phyloP scores from a whole-genome alignment of 2,797 vertebrate species.

The Varecia variegata region DNA sequence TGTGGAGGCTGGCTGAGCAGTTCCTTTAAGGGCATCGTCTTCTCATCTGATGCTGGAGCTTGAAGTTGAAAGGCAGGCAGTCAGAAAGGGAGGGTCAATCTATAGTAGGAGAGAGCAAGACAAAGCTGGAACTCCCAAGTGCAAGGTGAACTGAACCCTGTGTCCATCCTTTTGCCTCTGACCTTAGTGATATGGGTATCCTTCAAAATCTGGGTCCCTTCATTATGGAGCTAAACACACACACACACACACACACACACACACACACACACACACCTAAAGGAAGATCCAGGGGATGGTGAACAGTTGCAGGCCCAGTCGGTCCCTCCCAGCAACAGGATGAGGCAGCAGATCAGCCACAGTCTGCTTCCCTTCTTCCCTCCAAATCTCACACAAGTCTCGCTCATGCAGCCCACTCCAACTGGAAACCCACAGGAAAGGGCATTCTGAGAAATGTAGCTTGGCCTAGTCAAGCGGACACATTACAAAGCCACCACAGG shows the following conservation, averaged over 20 bases:
- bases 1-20: background rate
- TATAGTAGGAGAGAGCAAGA: background rate
- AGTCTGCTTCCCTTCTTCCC: background rate
- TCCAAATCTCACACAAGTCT: background rate
- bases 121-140: background rate
- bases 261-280: background rate
- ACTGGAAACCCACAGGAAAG: background rate
- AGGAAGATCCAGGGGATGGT: background rate
- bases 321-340: background rate
- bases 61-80: background rate
- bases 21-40: background rate
- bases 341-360: background rate
- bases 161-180: background rate
- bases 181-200: background rate
- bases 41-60: background rate
- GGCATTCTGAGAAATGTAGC: background rate
- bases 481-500: background rate
- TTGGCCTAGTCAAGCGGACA: background rate
- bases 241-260: background rate
- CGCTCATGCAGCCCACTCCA: background rate
- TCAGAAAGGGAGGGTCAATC: background rate
- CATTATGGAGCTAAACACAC: background rate
- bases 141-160: background rate
- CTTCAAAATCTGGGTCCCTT: background rate
- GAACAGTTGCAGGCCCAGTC: background rate